Percentiles rank a stretch among this genome's conserved stretches.
phyloP scores from a whole-genome alignment of 2,797 vertebrate species.

The Hafferia zeledoni region DNA sequence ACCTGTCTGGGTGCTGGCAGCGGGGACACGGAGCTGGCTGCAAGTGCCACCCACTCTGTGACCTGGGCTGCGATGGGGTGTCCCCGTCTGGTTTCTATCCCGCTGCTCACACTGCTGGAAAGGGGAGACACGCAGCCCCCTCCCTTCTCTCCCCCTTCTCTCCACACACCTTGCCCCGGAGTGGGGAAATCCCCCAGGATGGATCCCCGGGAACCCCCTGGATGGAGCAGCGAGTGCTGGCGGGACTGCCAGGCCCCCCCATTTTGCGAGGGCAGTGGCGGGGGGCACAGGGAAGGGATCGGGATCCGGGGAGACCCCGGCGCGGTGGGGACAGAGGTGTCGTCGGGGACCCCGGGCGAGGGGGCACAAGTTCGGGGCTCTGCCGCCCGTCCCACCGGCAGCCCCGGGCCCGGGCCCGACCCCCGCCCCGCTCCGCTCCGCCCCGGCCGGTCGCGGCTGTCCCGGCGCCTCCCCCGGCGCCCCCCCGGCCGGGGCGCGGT shows the following conservation, averaged over 20 bases:
- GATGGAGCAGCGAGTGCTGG: neutral
- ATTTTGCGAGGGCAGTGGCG: neutral
- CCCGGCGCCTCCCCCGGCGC: neutral
- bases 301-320: neutral
- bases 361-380: neutral
- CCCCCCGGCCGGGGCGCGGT: neutral
- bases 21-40: fast-evolving
- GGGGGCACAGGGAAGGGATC: neutral
- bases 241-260: no score
- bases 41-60: fast-evolving
- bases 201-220: neutral
- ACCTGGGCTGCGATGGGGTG: neutral
- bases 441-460: neutral
- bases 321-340: no score
- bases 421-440: neutral
- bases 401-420: neutral
- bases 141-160: neutral
- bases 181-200: neutral
- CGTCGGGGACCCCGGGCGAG: fast-evolving
- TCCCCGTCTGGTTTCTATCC: neutral
- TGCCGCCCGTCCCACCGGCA: neutral
- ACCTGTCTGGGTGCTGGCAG: neutral
- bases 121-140: neutral
- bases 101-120: neutral
- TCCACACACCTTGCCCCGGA: neutral